Conservation (phyloP, 2,888 invertebrate species). For the Euzophera pinguis region DNA sequence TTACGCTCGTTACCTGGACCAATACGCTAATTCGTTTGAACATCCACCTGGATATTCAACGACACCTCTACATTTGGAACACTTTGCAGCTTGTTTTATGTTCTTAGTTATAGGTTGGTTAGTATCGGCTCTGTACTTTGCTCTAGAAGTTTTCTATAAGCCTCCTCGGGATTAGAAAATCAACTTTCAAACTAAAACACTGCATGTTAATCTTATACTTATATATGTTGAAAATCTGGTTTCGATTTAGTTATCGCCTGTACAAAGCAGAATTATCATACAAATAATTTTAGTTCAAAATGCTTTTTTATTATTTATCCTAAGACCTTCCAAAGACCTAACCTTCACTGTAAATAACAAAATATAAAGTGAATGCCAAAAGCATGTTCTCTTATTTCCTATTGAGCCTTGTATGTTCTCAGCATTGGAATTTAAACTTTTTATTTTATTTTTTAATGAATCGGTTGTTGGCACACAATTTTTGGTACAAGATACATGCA, state of each 20-base stretch:
- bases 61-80: constrained; percentile 30
- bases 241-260: no score
- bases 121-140: constrained; percentile 39
- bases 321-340: no score
- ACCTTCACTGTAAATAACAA: no score
- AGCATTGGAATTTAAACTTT: neutral
- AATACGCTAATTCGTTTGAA: constrained; percentile 25
- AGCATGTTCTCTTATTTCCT: no score
- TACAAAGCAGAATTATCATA: no score
- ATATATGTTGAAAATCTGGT: no score
- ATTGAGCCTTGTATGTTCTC: neutral
- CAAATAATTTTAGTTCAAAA: no score
- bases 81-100: constrained; percentile 38
- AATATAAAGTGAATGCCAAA: no score
- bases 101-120: constrained; percentile 40
- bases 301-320: no score
- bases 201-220: no score
- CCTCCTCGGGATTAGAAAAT: neutral
- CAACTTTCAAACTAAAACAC: no score
- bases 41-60: constrained; percentile 13
- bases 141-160: constrained; percentile 39
- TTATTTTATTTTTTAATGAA: constrained; percentile 15
- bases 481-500: constrained; percentile 12
- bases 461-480: constrained; percentile 5
- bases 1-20: constrained; percentile 29